These are phyloP conservation scores for Atherinomorus stipes DNA, from an alignment of 2,113 vertebrate species.

Conservation along the genomic window DNA sequence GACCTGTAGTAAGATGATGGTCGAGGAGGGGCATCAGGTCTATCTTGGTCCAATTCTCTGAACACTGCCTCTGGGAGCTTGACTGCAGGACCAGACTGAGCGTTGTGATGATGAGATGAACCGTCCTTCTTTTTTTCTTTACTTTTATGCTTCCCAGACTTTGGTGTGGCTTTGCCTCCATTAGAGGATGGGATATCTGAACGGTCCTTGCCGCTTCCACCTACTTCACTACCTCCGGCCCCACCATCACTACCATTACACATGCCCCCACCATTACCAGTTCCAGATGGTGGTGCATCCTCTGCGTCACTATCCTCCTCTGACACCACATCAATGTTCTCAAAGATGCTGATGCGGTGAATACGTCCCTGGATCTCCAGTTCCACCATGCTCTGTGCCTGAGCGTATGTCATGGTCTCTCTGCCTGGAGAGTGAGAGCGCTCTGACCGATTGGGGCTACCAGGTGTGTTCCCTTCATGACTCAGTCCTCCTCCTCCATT, in stretches of 20 bases:
- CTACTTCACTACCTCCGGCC: slow-evolving; percentile 79
- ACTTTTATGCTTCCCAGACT: slow-evolving; percentile 96
- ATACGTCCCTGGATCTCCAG: slow-evolving; percentile 95
- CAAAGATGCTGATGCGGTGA: slow-evolving; percentile 97
- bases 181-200: slow-evolving; percentile 86
- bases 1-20: slow-evolving; percentile 97
- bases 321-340: slow-evolving; percentile 96
- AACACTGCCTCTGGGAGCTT: slow-evolving; percentile 97
- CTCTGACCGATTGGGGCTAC: slow-evolving; percentile 90
- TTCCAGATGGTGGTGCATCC: slow-evolving; percentile 80
- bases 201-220: slow-evolving; percentile 91
- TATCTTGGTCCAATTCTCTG: slow-evolving; percentile 95
- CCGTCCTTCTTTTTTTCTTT: slow-evolving; percentile 96
- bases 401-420: slow-evolving; percentile 97
- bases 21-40: slow-evolving; percentile 90
- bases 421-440: slow-evolving; percentile 91
- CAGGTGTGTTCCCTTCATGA: slow-evolving; percentile 81
- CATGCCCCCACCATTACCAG: slow-evolving; percentile 62
- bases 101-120: slow-evolving; percentile 90
- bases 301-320: slow-evolving; percentile 94
- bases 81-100: slow-evolving; percentile 88
- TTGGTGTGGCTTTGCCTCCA: slow-evolving; percentile 88
- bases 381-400: slow-evolving; percentile 98
- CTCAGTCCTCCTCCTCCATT: slow-evolving; percentile 76
- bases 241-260: slow-evolving; percentile 81